These are phyloP conservation scores for Eulemur mongoz DNA, from an alignment of 2,797 vertebrate species.

Conservation along the genomic window DNA sequence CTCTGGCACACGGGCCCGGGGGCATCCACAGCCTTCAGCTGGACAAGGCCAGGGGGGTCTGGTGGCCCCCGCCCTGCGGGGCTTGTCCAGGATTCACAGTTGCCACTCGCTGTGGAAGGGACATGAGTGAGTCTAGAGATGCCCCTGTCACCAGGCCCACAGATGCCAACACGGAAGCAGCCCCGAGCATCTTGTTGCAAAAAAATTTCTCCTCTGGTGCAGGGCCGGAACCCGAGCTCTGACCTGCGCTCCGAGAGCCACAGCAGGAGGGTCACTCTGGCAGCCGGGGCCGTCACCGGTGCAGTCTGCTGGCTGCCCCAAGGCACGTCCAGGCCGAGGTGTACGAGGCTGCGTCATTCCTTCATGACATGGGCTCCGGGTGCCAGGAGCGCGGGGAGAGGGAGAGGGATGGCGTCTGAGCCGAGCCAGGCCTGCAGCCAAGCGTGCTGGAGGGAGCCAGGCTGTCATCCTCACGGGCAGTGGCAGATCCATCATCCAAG, in stretches of 20 bases:
- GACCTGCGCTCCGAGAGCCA: background rate
- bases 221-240: background rate
- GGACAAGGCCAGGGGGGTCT: background rate
- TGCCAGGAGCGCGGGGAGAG: background rate
- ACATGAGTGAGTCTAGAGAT: background rate
- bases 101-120: background rate
- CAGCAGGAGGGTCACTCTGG: background rate
- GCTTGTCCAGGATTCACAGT: background rate
- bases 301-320: background rate
- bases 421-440: slow-evolving; percentile 40
- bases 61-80: rapidly evolving
- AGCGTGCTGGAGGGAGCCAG: slow-evolving; percentile 26
- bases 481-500: slow-evolving; percentile 43
- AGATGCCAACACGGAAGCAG: background rate
- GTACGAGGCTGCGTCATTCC: background rate
- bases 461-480: background rate
- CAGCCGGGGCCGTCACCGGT: background rate
- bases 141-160: background rate
- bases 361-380: background rate
- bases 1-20: background rate
- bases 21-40: background rate
- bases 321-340: background rate
- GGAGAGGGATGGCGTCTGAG: background rate
- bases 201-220: background rate
- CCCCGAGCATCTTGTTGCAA: background rate